phyloP scores from a whole-genome alignment of 2,113 vertebrate genomes.

The Aythya baeri region DNA sequence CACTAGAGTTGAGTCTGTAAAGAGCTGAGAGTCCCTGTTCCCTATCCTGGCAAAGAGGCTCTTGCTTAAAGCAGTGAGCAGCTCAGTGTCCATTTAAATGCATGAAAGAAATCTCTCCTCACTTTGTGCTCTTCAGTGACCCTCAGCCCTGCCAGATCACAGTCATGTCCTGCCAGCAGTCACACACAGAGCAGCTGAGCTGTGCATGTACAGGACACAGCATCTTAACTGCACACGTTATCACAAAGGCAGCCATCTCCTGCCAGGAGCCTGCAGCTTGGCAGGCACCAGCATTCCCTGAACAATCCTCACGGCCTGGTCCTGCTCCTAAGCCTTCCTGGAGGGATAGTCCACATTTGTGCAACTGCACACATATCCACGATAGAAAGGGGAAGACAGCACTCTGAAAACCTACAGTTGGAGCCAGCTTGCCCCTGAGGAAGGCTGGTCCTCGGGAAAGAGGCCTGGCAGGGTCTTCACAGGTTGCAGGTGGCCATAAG shows the following conservation, averaged over 20 bases:
- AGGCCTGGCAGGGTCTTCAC: neutral
- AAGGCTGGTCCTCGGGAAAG: neutral
- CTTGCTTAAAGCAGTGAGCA: neutral
- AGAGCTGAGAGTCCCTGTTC: neutral
- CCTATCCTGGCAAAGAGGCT: neutral
- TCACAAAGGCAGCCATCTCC: neutral
- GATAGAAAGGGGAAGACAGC: neutral
- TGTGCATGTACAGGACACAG: neutral
- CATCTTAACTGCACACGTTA: accelerated
- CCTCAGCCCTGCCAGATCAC: neutral
- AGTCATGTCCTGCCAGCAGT: neutral
- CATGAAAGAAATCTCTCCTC: neutral
- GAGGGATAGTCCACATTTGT: neutral
- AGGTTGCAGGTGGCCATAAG: neutral
- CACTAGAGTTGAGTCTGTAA: neutral
- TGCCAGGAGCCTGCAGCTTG: neutral
- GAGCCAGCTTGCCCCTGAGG: neutral
- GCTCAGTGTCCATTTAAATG: neutral
- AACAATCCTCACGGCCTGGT: neutral
- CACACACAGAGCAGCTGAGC: accelerated
- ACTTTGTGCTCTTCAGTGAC: neutral
- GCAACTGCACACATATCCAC: neutral
- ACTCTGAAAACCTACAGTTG: neutral
- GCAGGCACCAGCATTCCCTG: neutral
- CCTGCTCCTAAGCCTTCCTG: neutral